A percentile compares a stretch with the other conserved stretches of the same genome.
These are phyloP conservation scores for Aurelia coerulea DNA, from an alignment of 30 jellyfish, hydroid and myxozoan species.

Conservation along the genomic window DNA sequence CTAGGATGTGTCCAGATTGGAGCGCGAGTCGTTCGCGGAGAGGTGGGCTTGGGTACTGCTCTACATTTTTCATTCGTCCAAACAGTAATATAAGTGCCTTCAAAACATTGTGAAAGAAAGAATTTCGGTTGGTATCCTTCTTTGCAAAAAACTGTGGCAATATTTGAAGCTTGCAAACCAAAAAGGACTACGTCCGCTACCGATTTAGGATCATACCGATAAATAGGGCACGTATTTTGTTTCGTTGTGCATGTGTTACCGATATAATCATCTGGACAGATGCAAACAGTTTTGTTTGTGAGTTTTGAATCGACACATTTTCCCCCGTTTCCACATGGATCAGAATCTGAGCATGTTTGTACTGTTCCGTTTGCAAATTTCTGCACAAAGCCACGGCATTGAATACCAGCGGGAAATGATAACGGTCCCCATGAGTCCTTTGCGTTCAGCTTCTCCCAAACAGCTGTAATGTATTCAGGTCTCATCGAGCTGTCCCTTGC, in stretches of 20 bases:
- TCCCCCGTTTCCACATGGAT: conserved; percentile 40
- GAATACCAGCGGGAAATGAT: neutral
- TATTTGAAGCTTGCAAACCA: conserved; percentile 7
- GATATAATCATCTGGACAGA: too few species aligned
- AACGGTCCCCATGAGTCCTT: conserved; percentile 7
- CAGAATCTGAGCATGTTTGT: conserved; percentile 6
- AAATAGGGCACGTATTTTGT: neutral
- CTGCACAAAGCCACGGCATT: conserved; percentile 42
- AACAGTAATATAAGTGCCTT: neutral
- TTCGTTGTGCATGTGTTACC: neutral
- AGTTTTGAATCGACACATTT: conserved; percentile 11
- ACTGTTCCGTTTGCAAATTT: neutral
- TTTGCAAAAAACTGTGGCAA: conserved; percentile 56
- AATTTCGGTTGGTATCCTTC: conserved; percentile 30
- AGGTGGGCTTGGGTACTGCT: too few species aligned
- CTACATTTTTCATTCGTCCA: neutral
- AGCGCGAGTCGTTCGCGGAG: too few species aligned
- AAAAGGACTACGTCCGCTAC: neutral
- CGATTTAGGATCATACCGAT: neutral
- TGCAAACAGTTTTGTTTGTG: conserved; percentile 22
- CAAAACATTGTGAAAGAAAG: conserved; percentile 40
- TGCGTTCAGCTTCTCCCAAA: conserved; percentile 14
- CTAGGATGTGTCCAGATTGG: too few species aligned
- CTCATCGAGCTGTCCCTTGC: conserved; percentile 29
- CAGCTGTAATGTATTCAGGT: conserved; percentile 55